Base-by-base conservation (phyloP, 2,113 vertebrate genomes). In the Salvator merianae region DNA sequence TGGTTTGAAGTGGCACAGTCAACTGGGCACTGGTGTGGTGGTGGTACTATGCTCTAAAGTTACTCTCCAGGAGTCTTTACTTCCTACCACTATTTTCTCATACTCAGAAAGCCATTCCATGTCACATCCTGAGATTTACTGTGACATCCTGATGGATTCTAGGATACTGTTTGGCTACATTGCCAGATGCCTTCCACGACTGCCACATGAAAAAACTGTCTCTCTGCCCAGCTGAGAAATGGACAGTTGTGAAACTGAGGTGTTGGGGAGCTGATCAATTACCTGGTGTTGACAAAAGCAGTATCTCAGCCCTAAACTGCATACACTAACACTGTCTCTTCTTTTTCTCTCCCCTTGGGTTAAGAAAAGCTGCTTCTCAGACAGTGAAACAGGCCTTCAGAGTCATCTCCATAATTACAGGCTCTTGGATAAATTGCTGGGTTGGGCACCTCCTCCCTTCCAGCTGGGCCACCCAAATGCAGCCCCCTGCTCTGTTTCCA, bases 351-450 rank as follows among this genome's bases (percentile, higher is more conserved):
- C 36, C 13, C 53, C 50, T n/a, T 47, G 5, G 14, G 7, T 79
- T 79, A 32, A 85, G 83, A 65, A 77, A 69, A 77, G 34, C 76
- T 32, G 32, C 68, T 81, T 80, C 71, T 50, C 71, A 7, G 32
- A 38, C 68, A 85, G 68, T 65, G 77, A 40, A 85, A 85, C 83
- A 75, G 72, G 72, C 72, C 71, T 65, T 73, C 55, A 79, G 69
- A 85, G 79, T 79, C 36, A 73, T 79, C 69, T 77, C 83, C 59
- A 79, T 85, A 85, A 85, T 85, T 79, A 79, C 70, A 85, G 83
- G 40, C 68, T 84, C 36, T 84, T 84, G 75, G 70, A 85, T 79
- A 85, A 73, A 79, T 79, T 85, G 83, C 77, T 79, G 71, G 81
- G 70, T 59, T 82, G 77, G 69, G 77, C 53, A 85, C 38, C 73